Percentiles rank a stretch among this genome's conserved stretches.
Conservation (phyloP, 2,113 vertebrate genomes). For the Cyprichromis sp. region DNA sequence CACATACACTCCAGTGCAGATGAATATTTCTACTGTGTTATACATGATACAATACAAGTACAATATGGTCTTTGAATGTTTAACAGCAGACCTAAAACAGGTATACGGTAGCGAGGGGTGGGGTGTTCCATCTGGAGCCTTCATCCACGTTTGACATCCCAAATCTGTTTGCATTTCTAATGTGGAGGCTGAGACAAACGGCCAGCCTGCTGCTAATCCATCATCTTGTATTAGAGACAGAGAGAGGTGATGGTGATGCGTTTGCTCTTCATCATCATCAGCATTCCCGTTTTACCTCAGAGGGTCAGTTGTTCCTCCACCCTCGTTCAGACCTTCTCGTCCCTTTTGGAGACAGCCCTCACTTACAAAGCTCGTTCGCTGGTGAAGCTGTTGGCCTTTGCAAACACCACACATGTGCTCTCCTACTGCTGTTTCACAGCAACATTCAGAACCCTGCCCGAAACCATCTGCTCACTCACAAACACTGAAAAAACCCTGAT, state of each 20-base stretch:
- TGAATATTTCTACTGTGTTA: not conserved
- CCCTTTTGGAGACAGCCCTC: not conserved
- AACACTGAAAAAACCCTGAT: not conserved
- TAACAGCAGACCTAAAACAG: not conserved
- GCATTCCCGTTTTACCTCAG: not conserved
- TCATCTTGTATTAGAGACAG: slow-evolving; percentile 38
- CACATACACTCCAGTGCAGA: not conserved
- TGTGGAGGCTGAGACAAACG: slow-evolving; percentile 46
- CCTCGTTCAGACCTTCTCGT: not conserved
- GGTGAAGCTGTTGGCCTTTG: not conserved
- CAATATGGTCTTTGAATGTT: not conserved
- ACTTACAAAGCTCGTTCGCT: not conserved
- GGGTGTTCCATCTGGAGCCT: slow-evolving; percentile 10
- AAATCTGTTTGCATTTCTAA: slow-evolving; percentile 53
- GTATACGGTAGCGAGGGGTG: not conserved
- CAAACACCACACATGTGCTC: not conserved
- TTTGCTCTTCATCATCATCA: not conserved
- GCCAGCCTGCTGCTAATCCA: slow-evolving; percentile 48
- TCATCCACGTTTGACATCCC: slow-evolving; percentile 27
- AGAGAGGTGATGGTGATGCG: not conserved
- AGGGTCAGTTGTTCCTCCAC: not conserved
- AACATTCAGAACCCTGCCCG: not conserved
- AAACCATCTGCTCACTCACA: not conserved
- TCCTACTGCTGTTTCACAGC: not conserved
- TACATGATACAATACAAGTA: fast-evolving